Evolutionary conservation across 2,888 invertebrate species (phyloP).

Genomic region (Habroteleia sp.): DNA sequence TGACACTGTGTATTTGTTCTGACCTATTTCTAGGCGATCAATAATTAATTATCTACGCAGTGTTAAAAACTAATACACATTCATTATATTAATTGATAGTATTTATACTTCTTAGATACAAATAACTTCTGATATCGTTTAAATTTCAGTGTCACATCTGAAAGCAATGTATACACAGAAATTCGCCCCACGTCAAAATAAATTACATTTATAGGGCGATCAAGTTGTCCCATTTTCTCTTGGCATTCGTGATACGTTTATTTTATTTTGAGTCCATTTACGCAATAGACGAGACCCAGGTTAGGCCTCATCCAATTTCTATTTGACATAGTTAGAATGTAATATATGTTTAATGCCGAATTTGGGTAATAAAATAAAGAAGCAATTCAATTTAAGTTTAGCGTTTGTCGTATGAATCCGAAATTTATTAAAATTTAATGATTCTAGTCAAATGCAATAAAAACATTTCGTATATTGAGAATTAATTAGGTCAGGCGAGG

Average conservation of each 20-base stretch:
- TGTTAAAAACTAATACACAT: constrained; percentile 8
- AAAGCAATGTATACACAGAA: constrained; percentile 7
- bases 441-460: constrained; percentile 7
- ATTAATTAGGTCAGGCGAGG: constrained; percentile 26
- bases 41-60: constrained; percentile 34
- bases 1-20: constrained; percentile 20
- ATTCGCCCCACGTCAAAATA: neutral
- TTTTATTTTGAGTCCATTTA: constrained; percentile 25
- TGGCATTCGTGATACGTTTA: constrained; percentile 44
- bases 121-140: too few species aligned
- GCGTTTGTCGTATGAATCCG: constrained; percentile 8
- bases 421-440: constrained; percentile 31
- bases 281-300: neutral
- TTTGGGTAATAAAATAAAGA: constrained; percentile 16
- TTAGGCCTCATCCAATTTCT: constrained; percentile 25
- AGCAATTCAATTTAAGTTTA: constrained; percentile 28
- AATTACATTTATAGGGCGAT: constrained; percentile 25
- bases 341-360: constrained; percentile 27
- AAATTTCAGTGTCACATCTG: neutral
- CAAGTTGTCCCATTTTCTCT: constrained; percentile 41
- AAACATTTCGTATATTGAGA: constrained; percentile 3
- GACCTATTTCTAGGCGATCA: constrained; percentile 28
- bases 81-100: too few species aligned
- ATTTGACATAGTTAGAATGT: constrained; percentile 18
- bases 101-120: too few species aligned